phyloP scores from a whole-genome alignment of 30 jellyfish, hydroid and myxozoan species.

The Hydractinia symbiolongicarpus region DNA sequence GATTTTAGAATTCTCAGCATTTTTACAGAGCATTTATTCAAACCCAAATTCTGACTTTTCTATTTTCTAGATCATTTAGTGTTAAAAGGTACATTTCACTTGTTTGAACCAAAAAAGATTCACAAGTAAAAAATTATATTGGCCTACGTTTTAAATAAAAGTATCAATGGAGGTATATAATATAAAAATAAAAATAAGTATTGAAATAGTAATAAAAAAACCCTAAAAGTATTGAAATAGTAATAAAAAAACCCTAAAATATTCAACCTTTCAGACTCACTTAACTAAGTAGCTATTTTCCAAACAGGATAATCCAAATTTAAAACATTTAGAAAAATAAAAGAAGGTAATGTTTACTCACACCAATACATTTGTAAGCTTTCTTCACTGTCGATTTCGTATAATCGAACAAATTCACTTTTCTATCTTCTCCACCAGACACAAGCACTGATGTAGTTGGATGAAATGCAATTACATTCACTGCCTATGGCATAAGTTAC shows the following conservation, averaged over 20 bases:
- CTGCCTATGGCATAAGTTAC: slow-evolving; percentile 44
- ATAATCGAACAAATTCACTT: slow-evolving; percentile 73
- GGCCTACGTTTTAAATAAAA: no score
- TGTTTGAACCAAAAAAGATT: no score
- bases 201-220: neutral
- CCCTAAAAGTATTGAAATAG: neutral
- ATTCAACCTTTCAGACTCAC: no score
- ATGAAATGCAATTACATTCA: slow-evolving; percentile 75
- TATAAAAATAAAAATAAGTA: neutral
- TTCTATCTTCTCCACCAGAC: slow-evolving; percentile 97
- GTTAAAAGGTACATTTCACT: no score
- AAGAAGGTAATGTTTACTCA: neutral
- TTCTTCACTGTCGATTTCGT: slow-evolving; percentile 90
- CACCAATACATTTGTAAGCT: slow-evolving; percentile 90
- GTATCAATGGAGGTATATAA: no score
- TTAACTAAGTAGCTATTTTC: neutral
- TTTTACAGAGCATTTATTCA: no score
- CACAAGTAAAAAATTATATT: no score
- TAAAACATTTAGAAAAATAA: neutral
- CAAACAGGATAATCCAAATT: neutral
- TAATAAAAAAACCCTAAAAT: neutral
- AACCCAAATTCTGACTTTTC: no score
- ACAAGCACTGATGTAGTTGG: slow-evolving; percentile 77
- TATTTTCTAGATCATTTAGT: no score
- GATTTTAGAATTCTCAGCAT: no score